phyloP scores from a whole-genome alignment of 1,140 invertebrate species.

The Oreohelix idahoensis region DNA sequence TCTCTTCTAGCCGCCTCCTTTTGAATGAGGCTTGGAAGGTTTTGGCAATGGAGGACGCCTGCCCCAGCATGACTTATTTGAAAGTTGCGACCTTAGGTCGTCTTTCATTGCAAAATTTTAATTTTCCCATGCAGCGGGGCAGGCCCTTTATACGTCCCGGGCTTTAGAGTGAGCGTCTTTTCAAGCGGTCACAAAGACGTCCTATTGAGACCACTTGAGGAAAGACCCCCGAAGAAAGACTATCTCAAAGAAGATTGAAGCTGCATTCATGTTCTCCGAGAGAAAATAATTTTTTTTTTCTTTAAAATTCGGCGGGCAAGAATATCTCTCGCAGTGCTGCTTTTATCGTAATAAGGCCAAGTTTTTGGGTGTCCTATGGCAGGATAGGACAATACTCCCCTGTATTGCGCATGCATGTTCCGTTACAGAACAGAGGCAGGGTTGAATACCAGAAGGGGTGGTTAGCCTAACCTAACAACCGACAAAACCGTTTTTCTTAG shows the following conservation, averaged over 20 bases:
- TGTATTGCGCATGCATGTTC: neutral
- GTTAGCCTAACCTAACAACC: neutral
- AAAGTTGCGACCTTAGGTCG: conserved; percentile 7
- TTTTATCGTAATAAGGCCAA: conserved; percentile 9
- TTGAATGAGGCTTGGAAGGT: neutral
- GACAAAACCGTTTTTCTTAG: neutral
- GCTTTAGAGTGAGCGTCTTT: conserved; percentile 11
- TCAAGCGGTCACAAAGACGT: conserved; percentile 10
- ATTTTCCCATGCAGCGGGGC: conserved; percentile 31
- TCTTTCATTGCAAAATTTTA: conserved; percentile 33
- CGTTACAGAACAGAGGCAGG: neutral
- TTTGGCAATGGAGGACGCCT: neutral
- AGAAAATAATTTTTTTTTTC: neutral
- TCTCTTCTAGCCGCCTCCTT: neutral
- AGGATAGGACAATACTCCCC: neutral
- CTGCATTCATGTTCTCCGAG: neutral
- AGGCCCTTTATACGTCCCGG: conserved; percentile 11
- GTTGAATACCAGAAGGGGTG: neutral
- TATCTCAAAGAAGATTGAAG: conserved; percentile 13
- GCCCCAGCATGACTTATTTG: conserved; percentile 23
- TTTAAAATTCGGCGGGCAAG: neutral
- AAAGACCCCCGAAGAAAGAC: conserved; percentile 2
- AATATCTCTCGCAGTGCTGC: neutral
- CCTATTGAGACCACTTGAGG: neutral
- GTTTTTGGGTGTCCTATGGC: neutral